A percentile compares a stretch with the other conserved stretches of the same genome.
These are phyloP conservation scores for Ametastegia equiseti DNA, from an alignment of 2,888 invertebrate genomes.

Conservation along the genomic window DNA sequence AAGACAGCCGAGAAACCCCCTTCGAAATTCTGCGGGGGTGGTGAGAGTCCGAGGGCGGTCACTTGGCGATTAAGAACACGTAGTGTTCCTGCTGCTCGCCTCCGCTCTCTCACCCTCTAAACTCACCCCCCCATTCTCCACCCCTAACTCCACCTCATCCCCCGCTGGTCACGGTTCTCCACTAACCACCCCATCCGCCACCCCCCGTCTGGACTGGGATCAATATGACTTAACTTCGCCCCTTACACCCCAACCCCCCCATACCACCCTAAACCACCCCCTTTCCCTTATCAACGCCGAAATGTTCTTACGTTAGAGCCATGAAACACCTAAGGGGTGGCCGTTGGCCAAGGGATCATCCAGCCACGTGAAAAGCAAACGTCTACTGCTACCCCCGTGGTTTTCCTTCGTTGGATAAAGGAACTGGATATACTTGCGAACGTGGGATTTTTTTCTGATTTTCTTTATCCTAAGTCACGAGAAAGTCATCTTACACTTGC, in stretches of 20 bases:
- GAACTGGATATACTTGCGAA: too few species aligned
- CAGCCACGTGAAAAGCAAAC: background rate
- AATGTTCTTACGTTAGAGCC: conserved; percentile 46
- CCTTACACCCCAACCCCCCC: conserved; percentile 19
- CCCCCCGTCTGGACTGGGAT: conserved; percentile 47
- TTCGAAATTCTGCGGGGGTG: conserved; percentile 57
- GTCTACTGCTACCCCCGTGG: too few species aligned
- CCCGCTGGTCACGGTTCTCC: conserved; percentile 55
- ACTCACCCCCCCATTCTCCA: conserved; percentile 62
- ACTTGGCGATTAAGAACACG: conserved; percentile 77
- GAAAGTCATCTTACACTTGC: background rate
- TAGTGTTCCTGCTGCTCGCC: conserved; percentile 75
- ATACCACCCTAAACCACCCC: conserved; percentile 6
- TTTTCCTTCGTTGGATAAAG: too few species aligned
- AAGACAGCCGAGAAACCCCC: conserved; percentile 28
- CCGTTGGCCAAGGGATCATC: background rate
- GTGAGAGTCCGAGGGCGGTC: conserved; percentile 71
- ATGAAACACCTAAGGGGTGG: conserved; percentile 11
- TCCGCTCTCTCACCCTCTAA: conserved; percentile 57
- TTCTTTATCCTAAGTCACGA: background rate
- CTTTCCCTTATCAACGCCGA: conserved; percentile 43
- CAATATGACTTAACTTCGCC: conserved; percentile 48
- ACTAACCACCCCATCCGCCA: conserved; percentile 60
- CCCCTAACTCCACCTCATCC: background rate
- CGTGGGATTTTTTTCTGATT: too few species aligned